Base-by-base conservation (phyloP, 2,113 vertebrate species). In the Arothron firmamentum region DNA sequence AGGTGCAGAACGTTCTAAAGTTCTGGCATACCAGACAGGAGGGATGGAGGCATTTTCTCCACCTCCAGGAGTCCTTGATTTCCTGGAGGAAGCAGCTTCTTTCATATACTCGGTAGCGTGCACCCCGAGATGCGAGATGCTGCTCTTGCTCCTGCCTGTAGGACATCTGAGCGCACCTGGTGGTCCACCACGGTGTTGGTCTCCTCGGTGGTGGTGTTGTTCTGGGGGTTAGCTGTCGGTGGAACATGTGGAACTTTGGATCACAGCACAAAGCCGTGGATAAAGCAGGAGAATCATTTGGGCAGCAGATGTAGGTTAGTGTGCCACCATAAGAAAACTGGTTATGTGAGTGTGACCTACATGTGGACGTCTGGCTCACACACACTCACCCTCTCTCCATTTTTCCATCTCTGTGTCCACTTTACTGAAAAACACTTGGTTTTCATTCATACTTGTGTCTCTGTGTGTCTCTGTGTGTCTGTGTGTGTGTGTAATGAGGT, bases 311-410 rank as follows among this genome's bases (percentile, higher is more conserved):
- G 49, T 83, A 80, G 85, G 84, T 81, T 59, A 88, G 75, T 81
- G 78, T 84, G 81, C 73, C 83, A 66, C 25, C 3, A 56, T 31
- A 3, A 64, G 19, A 72, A 74, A 77, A 41, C 38, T 79, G 0
- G 75, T 86, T 87, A 77, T 50, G 66, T 79, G 81, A 84, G 38
- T 1, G 18, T 85, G 85, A 85, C 81, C 85, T 62, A 83, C 75
- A 83, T 83, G 28, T 23, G 41, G 2, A 3, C 9, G 58, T 72
- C 43, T 62, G 15, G 16, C 46, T 48, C 4, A 10, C 48, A 19
- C 50, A 1, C 18, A 5, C 19, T 8, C 50, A 1, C 50, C 16
- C 12, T 52, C 50, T 20, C 20, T 23, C 47, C n/a, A 9, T 4
- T n/a, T 8, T 5, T 49, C 47, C 3, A 10, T 9, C n/a, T 45